Evolutionary conservation across 2,113 vertebrate genomes (phyloP).

Genomic region (Phylloscopus trochiloides): DNA sequence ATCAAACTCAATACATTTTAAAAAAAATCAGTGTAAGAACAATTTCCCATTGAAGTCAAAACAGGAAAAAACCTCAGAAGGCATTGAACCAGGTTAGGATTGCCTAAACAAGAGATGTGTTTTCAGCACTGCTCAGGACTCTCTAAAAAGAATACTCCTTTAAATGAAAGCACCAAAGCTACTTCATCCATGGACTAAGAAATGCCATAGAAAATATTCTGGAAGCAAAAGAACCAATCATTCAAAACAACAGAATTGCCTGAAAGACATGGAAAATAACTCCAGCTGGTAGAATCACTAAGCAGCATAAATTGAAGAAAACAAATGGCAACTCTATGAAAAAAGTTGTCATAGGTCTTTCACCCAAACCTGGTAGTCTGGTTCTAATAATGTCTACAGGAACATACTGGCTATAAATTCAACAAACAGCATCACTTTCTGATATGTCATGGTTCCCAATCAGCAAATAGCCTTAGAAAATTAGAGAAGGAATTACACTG

Average conservation of each 20-base stretch:
- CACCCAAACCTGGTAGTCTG: neutral
- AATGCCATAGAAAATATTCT: neutral
- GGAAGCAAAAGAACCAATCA: neutral
- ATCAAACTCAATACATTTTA: neutral
- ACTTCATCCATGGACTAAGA: neutral
- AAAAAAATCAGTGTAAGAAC: neutral
- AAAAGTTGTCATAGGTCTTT: neutral
- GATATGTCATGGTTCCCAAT: no score
- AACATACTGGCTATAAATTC: no score
- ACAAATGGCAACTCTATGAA: neutral
- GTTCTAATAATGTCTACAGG: neutral
- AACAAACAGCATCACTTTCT: no score
- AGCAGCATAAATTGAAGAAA: neutral
- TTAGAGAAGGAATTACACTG: no score
- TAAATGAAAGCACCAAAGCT: conserved; percentile 4
- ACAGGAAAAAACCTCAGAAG: neutral
- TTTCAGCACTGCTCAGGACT: neutral
- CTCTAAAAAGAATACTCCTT: neutral
- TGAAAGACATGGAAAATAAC: neutral
- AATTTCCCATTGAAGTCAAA: neutral
- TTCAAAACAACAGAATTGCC: neutral
- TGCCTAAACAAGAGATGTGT: neutral
- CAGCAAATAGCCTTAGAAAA: no score
- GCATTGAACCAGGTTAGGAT: neutral
- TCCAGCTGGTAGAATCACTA: neutral